Evolutionary conservation across 2,888 invertebrate species (phyloP).

Genomic region (Pandemis cinnamomeana): DNA sequence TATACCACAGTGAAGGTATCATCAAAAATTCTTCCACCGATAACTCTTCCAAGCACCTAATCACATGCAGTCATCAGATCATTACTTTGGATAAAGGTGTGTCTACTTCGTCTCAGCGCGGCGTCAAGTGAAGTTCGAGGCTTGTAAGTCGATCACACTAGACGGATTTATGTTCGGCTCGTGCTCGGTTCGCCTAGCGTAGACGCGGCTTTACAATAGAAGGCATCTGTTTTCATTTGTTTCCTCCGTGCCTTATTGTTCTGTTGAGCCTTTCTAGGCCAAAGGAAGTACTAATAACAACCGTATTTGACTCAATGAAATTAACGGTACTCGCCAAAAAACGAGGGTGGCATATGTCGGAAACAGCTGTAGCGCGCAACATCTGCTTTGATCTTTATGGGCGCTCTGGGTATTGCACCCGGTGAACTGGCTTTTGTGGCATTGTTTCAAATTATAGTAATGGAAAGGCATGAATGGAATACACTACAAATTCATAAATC

Average conservation of each 20-base stretch:
- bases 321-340: conserved; percentile 20
- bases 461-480: neutral
- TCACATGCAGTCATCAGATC: too few species aligned
- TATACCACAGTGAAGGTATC: too few species aligned
- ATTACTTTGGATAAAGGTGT: too few species aligned
- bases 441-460: neutral
- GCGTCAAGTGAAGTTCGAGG: too few species aligned
- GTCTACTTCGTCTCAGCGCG: too few species aligned
- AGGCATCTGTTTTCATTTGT: neutral
- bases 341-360: conserved; percentile 39
- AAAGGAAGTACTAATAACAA: neutral
- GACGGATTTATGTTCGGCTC: too few species aligned
- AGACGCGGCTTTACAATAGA: neutral
- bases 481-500: neutral
- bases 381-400: conserved; percentile 40
- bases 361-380: conserved; percentile 35
- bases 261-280: conserved; percentile 5
- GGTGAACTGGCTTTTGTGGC: neutral
- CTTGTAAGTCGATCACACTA: too few species aligned
- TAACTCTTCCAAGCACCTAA: too few species aligned
- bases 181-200: too few species aligned
- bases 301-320: neutral
- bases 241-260: neutral
- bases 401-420: conserved; percentile 7
- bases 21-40: too few species aligned